Evolutionary conservation across 2,888 invertebrate species (phyloP).

Genomic region (Spicauda simplicius): DNA sequence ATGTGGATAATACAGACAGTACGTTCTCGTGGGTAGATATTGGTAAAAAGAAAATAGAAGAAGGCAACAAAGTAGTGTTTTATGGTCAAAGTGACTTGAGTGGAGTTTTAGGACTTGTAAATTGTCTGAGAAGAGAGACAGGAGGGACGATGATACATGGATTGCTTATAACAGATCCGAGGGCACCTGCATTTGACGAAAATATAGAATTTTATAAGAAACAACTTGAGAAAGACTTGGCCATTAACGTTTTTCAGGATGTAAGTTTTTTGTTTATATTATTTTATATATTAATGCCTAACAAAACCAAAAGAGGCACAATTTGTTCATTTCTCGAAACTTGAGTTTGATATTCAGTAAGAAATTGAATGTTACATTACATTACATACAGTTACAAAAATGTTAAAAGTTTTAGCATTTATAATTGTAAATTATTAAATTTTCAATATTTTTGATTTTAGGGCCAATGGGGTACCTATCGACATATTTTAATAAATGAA

Average conservation of each 20-base stretch:
- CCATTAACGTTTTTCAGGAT: conserved; percentile 22
- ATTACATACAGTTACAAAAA: too few relatives aligned
- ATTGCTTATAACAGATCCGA: neutral
- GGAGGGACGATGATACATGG: neutral
- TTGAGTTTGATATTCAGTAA: too few relatives aligned
- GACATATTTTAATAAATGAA: conserved; percentile 15
- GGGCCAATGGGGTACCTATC: conserved; percentile 30
- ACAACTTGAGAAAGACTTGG: conserved; percentile 26
- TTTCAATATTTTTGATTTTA: neutral
- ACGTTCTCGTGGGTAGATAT: conserved; percentile 7
- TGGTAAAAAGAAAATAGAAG: neutral
- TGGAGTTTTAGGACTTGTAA: conserved; percentile 24
- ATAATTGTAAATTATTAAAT: too few relatives aligned
- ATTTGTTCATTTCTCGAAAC: too few relatives aligned
- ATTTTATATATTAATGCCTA: too few relatives aligned
- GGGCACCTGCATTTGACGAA: conserved; percentile 4
- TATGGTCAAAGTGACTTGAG: conserved; percentile 7
- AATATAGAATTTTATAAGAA: conserved; percentile 15
- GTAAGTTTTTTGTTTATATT: conserved; percentile 7
- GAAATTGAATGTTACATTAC: too few relatives aligned
- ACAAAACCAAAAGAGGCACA: too few relatives aligned
- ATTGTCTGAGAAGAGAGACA: conserved; percentile 14
- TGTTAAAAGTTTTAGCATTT: too few relatives aligned
- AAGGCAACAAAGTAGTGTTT: conserved; percentile 4
- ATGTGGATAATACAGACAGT: neutral